These are phyloP conservation scores for Drosophila phalerata DNA, from an alignment of 2,888 invertebrate species.

Conservation along the genomic window DNA sequence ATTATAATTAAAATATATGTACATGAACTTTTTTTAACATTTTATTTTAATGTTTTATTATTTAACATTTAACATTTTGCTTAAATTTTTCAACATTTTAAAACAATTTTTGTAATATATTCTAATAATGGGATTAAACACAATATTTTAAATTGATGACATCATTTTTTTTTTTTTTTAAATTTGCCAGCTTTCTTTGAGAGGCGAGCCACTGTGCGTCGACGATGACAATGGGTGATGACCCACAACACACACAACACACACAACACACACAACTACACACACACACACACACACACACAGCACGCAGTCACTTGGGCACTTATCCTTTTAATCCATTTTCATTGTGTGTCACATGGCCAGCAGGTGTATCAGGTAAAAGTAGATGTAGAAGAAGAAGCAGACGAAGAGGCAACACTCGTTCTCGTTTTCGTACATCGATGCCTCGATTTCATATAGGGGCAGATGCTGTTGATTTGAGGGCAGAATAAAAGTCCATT, in stretches of 20 bases:
- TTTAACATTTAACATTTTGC: no score
- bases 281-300: constrained; percentile 2
- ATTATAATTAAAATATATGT: no score
- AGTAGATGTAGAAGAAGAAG: neutral
- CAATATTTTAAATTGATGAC: no score
- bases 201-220: neutral
- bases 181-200: neutral
- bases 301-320: constrained; percentile 22
- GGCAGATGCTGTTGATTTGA: constrained; percentile 50
- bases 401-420: neutral
- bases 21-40: no score
- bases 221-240: neutral
- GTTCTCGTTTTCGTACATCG: constrained; percentile 4
- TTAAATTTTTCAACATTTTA: neutral
- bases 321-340: constrained; percentile 65
- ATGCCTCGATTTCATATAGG: constrained; percentile 9
- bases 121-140: no score
- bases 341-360: constrained; percentile 52
- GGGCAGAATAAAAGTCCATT: constrained; percentile 32
- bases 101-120: neutral
- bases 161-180: no score
- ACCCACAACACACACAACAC: constrained; percentile 1
- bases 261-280: neutral
- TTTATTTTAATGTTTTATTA: no score
- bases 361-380: constrained; percentile 12